A percentile compares a stretch with the other conserved stretches of the same genome.
These are phyloP conservation scores for Falco peregrinus DNA, from an alignment of 2,797 vertebrate genomes.

Conservation along the genomic window DNA sequence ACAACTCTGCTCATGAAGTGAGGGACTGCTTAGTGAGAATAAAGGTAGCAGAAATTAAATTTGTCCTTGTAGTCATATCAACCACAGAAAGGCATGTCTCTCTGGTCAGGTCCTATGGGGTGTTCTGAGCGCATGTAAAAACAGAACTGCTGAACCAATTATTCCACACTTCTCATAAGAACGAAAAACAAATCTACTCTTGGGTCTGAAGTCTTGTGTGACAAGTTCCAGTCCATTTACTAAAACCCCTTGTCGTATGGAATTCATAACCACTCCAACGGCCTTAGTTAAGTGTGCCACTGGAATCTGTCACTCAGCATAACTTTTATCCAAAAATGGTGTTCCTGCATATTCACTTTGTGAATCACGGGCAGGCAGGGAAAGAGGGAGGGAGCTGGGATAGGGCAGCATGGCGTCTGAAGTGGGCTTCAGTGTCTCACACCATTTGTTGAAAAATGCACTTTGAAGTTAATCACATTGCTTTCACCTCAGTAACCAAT, in stretches of 20 bases:
- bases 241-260: not conserved
- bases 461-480: conserved; percentile 82
- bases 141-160: conserved; percentile 15
- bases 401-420: not conserved
- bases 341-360: not conserved
- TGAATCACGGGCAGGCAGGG: not conserved
- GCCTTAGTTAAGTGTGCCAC: not conserved
- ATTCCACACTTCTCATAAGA: not conserved
- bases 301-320: not conserved
- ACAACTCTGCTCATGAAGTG: not conserved
- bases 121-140: not conserved
- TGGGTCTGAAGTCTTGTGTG: conserved; percentile 2
- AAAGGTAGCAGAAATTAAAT: conserved; percentile 2
- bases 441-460: conserved; percentile 60
- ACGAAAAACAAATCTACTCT: not conserved
- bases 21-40: not conserved
- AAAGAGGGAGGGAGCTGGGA: not conserved
- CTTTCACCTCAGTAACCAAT: conserved; percentile 78
- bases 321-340: not conserved
- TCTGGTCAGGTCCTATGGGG: accelerated
- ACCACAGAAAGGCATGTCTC: not conserved
- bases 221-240: conserved; percentile 46
- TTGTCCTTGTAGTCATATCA: not conserved
- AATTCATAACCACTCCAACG: not conserved
- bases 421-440: conserved; percentile 26